These are phyloP conservation scores for Parapristionchus giblindavisi DNA, from an alignment of 2,888 invertebrate genomes.

Conservation along the genomic window DNA sequence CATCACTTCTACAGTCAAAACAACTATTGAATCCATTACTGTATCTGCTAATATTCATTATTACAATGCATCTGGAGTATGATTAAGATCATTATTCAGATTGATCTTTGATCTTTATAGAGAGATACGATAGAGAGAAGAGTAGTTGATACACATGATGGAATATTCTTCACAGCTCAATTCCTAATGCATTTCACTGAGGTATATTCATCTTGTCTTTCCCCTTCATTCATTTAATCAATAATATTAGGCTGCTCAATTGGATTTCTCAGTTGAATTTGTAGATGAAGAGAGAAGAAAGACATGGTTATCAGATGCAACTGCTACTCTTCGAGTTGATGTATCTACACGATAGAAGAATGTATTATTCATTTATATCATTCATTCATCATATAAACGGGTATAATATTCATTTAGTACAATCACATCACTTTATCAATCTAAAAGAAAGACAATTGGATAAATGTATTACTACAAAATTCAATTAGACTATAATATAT, in stretches of 20 bases:
- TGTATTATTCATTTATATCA: too few relatives aligned
- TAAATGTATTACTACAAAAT: too few relatives aligned
- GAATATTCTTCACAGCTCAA: conserved; percentile 46
- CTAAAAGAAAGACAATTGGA: too few relatives aligned
- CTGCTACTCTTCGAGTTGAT: conserved; percentile 38
- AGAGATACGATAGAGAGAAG: conserved; percentile 31
- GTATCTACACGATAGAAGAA: conserved; percentile 16
- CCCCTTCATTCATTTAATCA: neutral
- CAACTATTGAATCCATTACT: conserved; percentile 29
- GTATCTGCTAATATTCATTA: conserved; percentile 42
- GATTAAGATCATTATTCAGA: neutral
- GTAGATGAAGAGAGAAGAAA: conserved; percentile 46
- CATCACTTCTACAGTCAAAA: conserved; percentile 38
- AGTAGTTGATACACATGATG: conserved; percentile 43
- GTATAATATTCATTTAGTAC: too few relatives aligned
- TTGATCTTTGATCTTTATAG: conserved; percentile 37
- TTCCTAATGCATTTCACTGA: conserved; percentile 44
- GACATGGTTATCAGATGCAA: conserved; percentile 45
- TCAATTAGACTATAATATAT: too few relatives aligned
- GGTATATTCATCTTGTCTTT: conserved; percentile 40
- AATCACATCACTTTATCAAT: too few relatives aligned
- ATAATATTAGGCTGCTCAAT: conserved; percentile 45
- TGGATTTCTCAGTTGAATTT: conserved; percentile 52
- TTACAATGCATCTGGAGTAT: conserved; percentile 11
- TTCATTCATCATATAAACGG: too few relatives aligned